Evolutionary conservation across 1,140 invertebrate species (phyloP).

Genomic region (Papilio aristodemus): DNA sequence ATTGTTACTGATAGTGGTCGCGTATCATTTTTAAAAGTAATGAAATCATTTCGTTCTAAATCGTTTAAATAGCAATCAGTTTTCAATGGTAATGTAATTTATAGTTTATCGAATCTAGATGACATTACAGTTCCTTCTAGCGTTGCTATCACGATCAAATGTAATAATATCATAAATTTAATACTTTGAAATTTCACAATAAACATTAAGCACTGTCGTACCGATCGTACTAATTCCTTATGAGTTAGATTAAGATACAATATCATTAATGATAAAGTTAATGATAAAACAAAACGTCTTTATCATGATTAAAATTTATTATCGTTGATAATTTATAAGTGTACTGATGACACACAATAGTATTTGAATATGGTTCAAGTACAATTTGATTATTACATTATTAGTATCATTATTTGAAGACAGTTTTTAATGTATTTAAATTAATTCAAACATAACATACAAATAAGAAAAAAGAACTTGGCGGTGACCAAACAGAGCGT

Average conservation of each 20-base stretch:
- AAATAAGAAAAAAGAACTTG: neutral
- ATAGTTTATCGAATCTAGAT: too few species aligned
- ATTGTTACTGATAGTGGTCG: too few species aligned
- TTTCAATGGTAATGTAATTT: too few species aligned
- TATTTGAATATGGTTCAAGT: conserved; percentile 12
- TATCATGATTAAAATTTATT: neutral
- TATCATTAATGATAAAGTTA: conserved; percentile 8
- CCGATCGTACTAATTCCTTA: conserved; percentile 12
- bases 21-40: too few species aligned
- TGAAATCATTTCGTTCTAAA: too few species aligned
- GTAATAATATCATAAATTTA: neutral
- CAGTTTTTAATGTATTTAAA: neutral
- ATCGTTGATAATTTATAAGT: conserved; percentile 11
- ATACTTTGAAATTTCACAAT: conserved; percentile 7
- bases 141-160: neutral
- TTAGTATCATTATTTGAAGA: neutral
- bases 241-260: neutral
- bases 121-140: neutral
- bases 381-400: conserved; percentile 12
- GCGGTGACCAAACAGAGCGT: too few species aligned
- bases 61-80: too few species aligned
- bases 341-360: neutral
- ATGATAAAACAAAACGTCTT: neutral
- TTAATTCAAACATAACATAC: neutral
- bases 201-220: neutral